A percentile compares a stretch with the other conserved stretches of the same genome.
phyloP scores from a whole-genome alignment of 2,797 vertebrate species.

The Podarcis lilfordi region DNA sequence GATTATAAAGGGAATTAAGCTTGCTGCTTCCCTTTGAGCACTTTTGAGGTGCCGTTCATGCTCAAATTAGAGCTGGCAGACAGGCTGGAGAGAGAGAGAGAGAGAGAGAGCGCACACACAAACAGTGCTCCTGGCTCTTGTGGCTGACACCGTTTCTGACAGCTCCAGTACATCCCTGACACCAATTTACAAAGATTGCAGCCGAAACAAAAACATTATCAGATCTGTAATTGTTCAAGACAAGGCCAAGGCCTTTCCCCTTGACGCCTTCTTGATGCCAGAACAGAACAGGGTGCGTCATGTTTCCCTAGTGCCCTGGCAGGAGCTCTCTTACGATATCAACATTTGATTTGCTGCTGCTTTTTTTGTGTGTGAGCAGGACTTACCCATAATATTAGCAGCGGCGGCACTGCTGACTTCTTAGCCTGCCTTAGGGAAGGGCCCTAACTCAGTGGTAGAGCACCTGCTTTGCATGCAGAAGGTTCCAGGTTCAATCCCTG shows the following conservation, averaged over 20 bases:
- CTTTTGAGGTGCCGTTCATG: background rate
- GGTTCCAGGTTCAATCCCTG: too few relatives aligned
- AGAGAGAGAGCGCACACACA: too few relatives aligned
- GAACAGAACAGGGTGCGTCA: background rate
- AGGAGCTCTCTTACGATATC: constrained; percentile 2
- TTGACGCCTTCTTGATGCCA: background rate
- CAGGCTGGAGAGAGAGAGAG: background rate
- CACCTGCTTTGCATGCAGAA: too few relatives aligned
- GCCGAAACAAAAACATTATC: background rate
- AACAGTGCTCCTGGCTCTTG: background rate
- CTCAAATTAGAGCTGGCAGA: constrained; percentile 11
- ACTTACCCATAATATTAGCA: background rate
- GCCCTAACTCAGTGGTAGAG: too few relatives aligned
- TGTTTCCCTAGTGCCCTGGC: background rate
- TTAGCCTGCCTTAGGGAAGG: too few relatives aligned
- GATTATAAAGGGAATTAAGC: constrained; percentile 1
- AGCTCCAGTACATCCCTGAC: background rate
- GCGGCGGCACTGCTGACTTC: background rate
- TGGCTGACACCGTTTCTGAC: background rate
- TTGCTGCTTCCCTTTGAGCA: background rate
- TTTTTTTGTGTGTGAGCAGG: background rate
- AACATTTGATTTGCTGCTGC: background rate
- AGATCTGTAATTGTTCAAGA: background rate
- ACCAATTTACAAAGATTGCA: background rate
- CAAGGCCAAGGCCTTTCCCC: background rate